Percentiles rank a stretch among this genome's conserved stretches.
Evolutionary conservation across 2,113 vertebrate species (phyloP).

Genomic region (Tursiops truncatus): DNA sequence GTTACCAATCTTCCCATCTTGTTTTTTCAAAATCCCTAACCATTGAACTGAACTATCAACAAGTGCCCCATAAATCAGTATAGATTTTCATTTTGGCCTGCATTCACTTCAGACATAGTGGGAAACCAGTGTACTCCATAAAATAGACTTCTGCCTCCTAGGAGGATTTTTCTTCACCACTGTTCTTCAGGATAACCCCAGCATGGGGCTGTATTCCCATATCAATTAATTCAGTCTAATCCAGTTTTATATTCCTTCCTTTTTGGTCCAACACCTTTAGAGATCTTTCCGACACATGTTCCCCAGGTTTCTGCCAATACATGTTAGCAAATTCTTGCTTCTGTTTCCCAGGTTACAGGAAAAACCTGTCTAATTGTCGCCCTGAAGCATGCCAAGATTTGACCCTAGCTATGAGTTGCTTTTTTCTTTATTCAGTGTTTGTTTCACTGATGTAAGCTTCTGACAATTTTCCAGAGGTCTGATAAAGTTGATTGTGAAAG

Average conservation of each 20-base stretch:
- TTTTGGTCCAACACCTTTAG: not conserved
- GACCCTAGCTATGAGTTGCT: not conserved
- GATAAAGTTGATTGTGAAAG: not conserved
- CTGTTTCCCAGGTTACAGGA: not conserved
- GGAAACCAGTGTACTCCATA: not conserved
- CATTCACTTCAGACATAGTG: not conserved
- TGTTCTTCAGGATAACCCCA: not conserved
- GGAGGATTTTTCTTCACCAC: not conserved
- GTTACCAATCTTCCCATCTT: not conserved
- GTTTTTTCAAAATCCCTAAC: not conserved
- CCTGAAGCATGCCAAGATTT: not conserved
- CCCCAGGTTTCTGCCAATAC: not conserved
- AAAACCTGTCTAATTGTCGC: not conserved
- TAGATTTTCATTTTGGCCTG: not conserved
- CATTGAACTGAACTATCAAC: not conserved
- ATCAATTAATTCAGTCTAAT: not conserved
- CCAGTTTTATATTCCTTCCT: not conserved
- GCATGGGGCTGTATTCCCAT: not conserved
- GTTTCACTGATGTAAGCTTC: not conserved
- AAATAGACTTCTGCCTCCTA: not conserved
- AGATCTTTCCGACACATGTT: not conserved
- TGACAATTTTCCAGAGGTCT: not conserved
- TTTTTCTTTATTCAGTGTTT: conserved; percentile 11
- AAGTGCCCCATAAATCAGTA: not conserved
- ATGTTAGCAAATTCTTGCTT: not conserved